Evolutionary conservation across 2,797 vertebrate genomes (phyloP), one percentile per base, ranked within the genome.

Genomic region (Anolis apletophallus): DNA sequence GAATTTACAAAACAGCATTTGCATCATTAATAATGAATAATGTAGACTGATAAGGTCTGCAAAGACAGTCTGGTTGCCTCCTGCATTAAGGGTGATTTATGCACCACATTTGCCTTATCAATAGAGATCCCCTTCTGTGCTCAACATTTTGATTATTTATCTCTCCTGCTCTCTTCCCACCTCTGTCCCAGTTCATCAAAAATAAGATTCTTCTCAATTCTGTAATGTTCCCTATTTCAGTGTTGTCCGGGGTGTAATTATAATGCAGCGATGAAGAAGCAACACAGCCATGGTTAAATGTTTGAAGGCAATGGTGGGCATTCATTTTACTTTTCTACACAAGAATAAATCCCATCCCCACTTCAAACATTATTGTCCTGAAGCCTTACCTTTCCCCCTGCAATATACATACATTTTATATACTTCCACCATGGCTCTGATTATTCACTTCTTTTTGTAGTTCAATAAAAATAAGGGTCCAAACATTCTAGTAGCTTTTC

Each of bases 1-100:
- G 86, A 34, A 81, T 4, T 81, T 52, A 19, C 73, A 40, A 77
- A 73, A 16, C 64, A 83, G 73, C 17, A 72, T 86, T 46, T 69
- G 90, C 57, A 89, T 55, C n/a, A 32, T 57, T 69, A 69, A 32
- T 29, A 68, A n/a, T 29, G 64, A n/a, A 68, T 17, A 40, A 40
- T 40, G 40, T 40, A 40, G n/a, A 29, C 64, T 68, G 64, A 11
- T 68, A 13, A 68, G 29, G 2, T 68, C 64, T 68, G n/a, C 11
- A 40, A 11, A 68, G 14, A 13, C 10, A 68, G 29, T 68, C 40
- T 40, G 40, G 40, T 40, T 40, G 40, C n/a, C 64, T 3, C 29
- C 12, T n/a, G 64, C 64, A 19, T 36, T 72, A 72, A 73, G 71
- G 71, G 3, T n/a, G 10, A 68, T 29, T 11, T n/a, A 13, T n/a